These are phyloP conservation scores for Eucriotettix oculatus DNA, from an alignment of 2,888 invertebrate species.

Conservation along the genomic window DNA sequence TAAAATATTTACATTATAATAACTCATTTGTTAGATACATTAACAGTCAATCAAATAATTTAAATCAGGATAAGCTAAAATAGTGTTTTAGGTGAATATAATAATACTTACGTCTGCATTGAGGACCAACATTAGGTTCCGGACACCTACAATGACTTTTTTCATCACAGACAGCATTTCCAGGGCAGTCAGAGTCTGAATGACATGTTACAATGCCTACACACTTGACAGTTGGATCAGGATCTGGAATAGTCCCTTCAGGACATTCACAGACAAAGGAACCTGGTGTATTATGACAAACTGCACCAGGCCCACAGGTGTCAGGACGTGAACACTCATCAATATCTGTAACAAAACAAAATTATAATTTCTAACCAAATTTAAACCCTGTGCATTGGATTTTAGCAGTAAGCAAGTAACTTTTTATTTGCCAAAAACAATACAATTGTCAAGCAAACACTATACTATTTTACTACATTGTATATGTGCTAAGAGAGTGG, in stretches of 20 bases:
- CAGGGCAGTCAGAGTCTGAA: slow-evolving; percentile 64
- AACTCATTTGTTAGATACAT: no score
- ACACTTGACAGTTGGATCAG: slow-evolving; percentile 66
- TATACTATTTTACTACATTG: no score
- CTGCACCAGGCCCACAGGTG: slow-evolving; percentile 64
- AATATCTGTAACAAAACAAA: slow-evolving; percentile 37
- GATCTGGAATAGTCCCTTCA: slow-evolving; percentile 63
- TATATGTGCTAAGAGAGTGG: no score
- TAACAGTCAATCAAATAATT: no score
- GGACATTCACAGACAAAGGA: slow-evolving; percentile 68
- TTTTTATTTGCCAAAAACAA: no score
- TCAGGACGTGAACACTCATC: slow-evolving; percentile 61
- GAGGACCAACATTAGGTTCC: slow-evolving; percentile 79
- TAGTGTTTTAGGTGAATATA: no score
- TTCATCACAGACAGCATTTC: slow-evolving; percentile 70
- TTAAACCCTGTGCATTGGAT: no score
- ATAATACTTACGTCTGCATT: slow-evolving; percentile 71
- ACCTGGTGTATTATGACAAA: slow-evolving; percentile 62
- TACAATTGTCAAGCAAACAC: no score
- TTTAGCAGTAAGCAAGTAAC: no score
- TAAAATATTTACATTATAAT: no score
- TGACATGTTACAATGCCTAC: slow-evolving; percentile 67
- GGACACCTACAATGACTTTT: slow-evolving; percentile 71
- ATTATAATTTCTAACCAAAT: no score
- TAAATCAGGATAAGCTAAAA: no score